Percentiles rank a stretch among this genome's conserved stretches.
Conservation (phyloP, 2,113 vertebrate species). For the Spilogale gracilis region DNA sequence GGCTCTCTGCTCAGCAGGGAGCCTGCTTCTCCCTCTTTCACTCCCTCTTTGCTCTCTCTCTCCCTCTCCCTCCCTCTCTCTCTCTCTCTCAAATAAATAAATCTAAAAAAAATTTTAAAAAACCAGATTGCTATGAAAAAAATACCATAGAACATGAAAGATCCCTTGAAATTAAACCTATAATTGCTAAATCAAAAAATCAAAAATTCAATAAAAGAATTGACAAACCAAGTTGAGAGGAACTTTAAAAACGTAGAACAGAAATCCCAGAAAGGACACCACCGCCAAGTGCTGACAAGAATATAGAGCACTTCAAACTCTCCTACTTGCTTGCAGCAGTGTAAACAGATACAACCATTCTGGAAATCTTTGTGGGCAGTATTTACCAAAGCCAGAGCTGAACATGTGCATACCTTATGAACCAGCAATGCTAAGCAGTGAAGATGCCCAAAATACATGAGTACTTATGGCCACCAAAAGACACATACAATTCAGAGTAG, state of each 20-base stretch:
- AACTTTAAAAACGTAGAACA: background rate
- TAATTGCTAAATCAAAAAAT: slow-evolving; percentile 2
- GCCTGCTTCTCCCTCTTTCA: too few species aligned
- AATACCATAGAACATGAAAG: background rate
- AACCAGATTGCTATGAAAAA: background rate
- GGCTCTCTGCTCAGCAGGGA: too few species aligned
- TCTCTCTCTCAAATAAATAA: too few species aligned
- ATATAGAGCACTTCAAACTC: background rate
- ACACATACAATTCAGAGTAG: background rate
- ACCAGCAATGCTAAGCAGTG: background rate
- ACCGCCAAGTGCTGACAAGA: background rate
- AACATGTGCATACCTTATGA: background rate
- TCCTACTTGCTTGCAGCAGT: background rate
- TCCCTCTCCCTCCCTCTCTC: too few species aligned
- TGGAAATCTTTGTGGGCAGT: background rate
- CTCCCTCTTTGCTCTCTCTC: too few species aligned
- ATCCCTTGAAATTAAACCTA: background rate
- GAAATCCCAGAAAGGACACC: background rate
- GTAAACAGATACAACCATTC: background rate
- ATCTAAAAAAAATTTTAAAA: background rate
- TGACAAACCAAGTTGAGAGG: background rate
- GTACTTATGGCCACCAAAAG: background rate
- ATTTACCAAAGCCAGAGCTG: background rate
- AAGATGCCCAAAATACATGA: background rate
- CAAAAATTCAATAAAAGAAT: background rate